Evolutionary conservation across 2,113 vertebrate species (phyloP).

Genomic region (Elgaria multicarinata): DNA sequence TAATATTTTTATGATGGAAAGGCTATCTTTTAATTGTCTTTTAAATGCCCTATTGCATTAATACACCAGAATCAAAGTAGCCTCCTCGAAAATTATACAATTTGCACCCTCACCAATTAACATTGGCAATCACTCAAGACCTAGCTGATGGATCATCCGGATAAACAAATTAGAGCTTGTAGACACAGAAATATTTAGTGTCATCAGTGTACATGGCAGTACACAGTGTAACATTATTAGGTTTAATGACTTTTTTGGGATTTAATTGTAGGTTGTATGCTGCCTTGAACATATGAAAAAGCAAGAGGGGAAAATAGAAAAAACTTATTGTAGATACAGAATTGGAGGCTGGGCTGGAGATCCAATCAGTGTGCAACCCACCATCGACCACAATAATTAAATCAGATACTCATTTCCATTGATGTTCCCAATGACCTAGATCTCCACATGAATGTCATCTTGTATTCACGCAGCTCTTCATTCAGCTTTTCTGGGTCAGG

Average conservation of each 20-base stretch:
- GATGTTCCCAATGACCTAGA: constrained; percentile 54
- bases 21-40: neutral
- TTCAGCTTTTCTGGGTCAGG: constrained; percentile 27
- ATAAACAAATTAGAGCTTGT: neutral
- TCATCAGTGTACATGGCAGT: neutral
- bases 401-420: constrained; percentile 15
- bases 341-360: neutral
- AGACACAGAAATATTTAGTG: no score
- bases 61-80: neutral
- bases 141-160: neutral
- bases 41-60: no score
- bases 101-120: neutral
- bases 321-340: neutral
- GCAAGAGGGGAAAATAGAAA: neutral
- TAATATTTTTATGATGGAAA: neutral
- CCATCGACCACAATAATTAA: constrained; percentile 4
- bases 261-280: neutral
- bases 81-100: no score
- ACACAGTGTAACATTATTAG: no score
- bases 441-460: constrained; percentile 53
- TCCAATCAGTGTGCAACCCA: neutral
- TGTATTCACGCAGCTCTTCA: neutral
- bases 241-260: neutral
- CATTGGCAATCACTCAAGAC: neutral
- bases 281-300: neutral